Base-by-base conservation (phyloP, 2,888 invertebrate species). In the Alentia gelatinosa region DNA sequence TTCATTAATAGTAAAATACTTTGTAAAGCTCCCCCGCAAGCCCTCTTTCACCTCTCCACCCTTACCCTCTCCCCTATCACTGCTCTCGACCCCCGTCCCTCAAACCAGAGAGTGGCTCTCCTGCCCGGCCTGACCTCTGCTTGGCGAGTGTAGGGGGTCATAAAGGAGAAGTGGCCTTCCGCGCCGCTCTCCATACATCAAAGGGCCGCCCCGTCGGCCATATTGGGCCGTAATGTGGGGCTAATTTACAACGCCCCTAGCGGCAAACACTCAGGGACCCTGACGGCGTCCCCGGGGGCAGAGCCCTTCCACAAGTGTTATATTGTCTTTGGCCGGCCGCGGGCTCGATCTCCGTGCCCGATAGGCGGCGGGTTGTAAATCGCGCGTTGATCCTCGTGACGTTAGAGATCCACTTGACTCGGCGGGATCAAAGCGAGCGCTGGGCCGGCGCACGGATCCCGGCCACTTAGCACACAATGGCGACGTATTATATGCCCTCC, bases 301-400 rank as follows among this genome's bases (percentile, higher is more conserved):
- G 30, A 15, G 33, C 74, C 9, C 63, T n/a, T 19, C 39, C 79
- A 68, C 68, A 39, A 79, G 79, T 79, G 79, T 79, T 39, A 79
- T 79, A 37, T 79, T 79, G 79, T 79, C 79, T 79, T 37, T 79
- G 39, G 37, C n/a, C n/a, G 35, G 79, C n/a, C 74, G 33, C 33
- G 19, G 56, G 56, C n/a, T 56, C 56, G 56, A 56, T 56, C 56
- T 56, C 56, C 12, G 74, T 33, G 15, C 39, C 37, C n/a, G 79
- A 23, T 15, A 79, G 9, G 12, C 79, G 12, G 39, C 35, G 5
- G 37, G 79, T 39, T 23, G 79, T 79, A 79, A 79, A 79, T 79
- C 79, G 4, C 35, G 37, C 37, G 37, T 39, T 79, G 39, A 35
- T 39, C 79, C 79, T 39, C 15, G 5, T 79, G 79, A 26, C 39